Percentiles rank a stretch among this genome's conserved stretches.
phyloP scores from a whole-genome alignment of 2,888 invertebrate species.

The Carterocephalus palaemon region DNA sequence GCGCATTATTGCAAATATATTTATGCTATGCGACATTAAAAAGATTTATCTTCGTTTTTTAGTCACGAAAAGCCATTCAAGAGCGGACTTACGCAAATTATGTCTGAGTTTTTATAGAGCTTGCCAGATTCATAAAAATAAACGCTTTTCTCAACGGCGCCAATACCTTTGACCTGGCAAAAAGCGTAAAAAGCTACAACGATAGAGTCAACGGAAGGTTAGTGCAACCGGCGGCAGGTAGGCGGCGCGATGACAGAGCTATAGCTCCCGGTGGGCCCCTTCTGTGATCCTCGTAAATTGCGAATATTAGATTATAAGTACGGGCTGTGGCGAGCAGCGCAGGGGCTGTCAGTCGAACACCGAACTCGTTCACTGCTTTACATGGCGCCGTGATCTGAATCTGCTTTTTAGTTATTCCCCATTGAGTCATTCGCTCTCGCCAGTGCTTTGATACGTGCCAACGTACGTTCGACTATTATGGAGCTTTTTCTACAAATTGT shows the following conservation, averaged over 20 bases:
- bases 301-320: constrained; percentile 79
- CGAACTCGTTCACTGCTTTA: constrained; percentile 66
- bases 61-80: constrained; percentile 7
- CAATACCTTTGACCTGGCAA: constrained; percentile 44
- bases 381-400: constrained; percentile 70
- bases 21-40: constrained; percentile 5
- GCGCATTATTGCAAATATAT: constrained; percentile 6
- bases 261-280: constrained; percentile 66
- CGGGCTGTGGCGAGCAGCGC: constrained; percentile 59
- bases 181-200: constrained; percentile 50
- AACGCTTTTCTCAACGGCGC: constrained; percentile 38
- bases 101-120: constrained; percentile 12
- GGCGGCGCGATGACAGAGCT: constrained; percentile 69
- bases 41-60: constrained; percentile 9
- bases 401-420: constrained; percentile 52
- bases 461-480: constrained; percentile 24
- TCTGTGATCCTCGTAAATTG: constrained; percentile 76
- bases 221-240: constrained; percentile 69
- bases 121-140: constrained; percentile 31
- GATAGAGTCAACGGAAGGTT: constrained; percentile 60
- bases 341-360: constrained; percentile 70
- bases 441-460: constrained; percentile 27
- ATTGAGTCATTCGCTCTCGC: constrained; percentile 46
- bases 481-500: neutral
- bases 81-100: constrained; percentile 1